phyloP scores from a whole-genome alignment of 2,888 invertebrate species.

The Tenthredo scrophulariae region DNA sequence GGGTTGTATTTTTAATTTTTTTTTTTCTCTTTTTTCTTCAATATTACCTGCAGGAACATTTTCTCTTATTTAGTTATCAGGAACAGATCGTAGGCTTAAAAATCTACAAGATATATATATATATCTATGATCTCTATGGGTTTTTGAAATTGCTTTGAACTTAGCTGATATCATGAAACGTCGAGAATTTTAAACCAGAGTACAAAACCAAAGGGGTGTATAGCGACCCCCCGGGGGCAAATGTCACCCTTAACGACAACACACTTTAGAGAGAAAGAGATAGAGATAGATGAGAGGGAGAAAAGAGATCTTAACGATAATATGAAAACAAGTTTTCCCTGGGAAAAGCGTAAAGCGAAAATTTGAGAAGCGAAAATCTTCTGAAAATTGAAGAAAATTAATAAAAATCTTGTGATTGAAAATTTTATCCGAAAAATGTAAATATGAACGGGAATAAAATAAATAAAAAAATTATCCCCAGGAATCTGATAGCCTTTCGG shows the following conservation, averaged over 20 bases:
- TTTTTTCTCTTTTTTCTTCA: not conserved
- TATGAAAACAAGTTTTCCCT: not conserved
- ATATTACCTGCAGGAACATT: too few relatives aligned
- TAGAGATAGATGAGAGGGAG: too few relatives aligned
- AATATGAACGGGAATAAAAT: not conserved
- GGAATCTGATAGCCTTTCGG: constrained; percentile 79
- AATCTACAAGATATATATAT: not conserved
- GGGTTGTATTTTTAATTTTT: constrained; percentile 10
- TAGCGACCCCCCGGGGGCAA: not conserved
- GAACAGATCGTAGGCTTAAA: not conserved
- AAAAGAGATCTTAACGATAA: not conserved
- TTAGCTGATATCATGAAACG: not conserved
- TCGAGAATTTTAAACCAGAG: not conserved
- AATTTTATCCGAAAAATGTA: not conserved
- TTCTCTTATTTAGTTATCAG: not conserved
- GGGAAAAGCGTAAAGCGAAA: not conserved
- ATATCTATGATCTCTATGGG: not conserved
- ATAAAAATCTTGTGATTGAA: not conserved
- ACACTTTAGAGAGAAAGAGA: not conserved
- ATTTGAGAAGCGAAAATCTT: not conserved
- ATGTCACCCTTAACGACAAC: constrained; percentile 14
- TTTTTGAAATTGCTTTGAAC: constrained; percentile 53
- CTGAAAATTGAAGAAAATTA: not conserved
- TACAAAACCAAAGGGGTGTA: not conserved
- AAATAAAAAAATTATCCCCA: constrained; percentile 61